A percentile compares a stretch with the other conserved stretches of the same genome.
Conservation (phyloP, 2,113 vertebrate species). For the Ptilorrhoa leucosticta region DNA sequence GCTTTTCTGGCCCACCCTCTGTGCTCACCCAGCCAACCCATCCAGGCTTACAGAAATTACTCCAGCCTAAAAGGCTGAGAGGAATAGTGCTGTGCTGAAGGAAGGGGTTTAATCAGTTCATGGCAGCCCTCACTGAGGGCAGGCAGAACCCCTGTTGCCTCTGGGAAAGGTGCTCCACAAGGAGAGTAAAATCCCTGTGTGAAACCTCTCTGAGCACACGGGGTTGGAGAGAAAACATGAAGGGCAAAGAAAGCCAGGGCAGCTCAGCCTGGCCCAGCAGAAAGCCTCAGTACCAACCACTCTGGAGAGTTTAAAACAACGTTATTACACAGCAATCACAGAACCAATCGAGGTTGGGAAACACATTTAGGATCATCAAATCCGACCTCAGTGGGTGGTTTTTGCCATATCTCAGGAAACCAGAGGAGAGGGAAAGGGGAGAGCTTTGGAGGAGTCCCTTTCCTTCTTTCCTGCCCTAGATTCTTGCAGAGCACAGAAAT, state of each 20-base stretch:
- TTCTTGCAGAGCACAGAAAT: background rate
- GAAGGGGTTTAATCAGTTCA: no score
- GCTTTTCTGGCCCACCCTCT: background rate
- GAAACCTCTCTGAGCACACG: fast-evolving
- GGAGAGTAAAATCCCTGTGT: background rate
- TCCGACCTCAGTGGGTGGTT: fast-evolving
- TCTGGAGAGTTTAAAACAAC: background rate
- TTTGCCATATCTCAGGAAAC: background rate
- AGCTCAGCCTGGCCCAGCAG: background rate
- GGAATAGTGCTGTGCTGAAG: background rate
- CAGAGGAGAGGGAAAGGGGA: background rate
- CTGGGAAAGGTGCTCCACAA: background rate
- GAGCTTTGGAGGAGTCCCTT: background rate
- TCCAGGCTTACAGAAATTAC: background rate
- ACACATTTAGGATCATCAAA: background rate
- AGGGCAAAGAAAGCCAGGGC: background rate
- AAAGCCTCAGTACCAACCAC: background rate
- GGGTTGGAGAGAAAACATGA: fast-evolving
- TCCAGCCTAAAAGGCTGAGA: background rate
- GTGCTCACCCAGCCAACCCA: background rate
- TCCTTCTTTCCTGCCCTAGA: background rate
- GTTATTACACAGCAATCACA: background rate
- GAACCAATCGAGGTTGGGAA: background rate
- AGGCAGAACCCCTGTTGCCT: no score
- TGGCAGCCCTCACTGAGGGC: background rate